Percentiles rank a stretch among this genome's conserved stretches.
Conservation (phyloP, 2,888 invertebrate genomes). For the Tineola bisselliella region DNA sequence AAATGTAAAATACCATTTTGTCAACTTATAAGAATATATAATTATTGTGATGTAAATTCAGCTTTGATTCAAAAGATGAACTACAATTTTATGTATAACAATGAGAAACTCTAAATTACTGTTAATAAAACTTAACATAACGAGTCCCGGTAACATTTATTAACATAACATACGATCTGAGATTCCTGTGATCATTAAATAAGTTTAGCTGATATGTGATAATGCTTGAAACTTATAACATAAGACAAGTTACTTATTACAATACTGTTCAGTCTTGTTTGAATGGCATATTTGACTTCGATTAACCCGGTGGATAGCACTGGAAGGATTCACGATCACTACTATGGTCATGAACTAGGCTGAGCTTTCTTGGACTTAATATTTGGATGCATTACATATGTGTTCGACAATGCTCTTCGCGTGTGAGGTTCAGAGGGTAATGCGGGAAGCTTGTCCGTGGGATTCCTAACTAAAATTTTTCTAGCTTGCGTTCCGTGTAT, state of each 20-base stretch:
- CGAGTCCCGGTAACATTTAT: not conserved
- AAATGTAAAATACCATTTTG: not conserved
- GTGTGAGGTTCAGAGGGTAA: constrained; percentile 63
- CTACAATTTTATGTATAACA: not conserved
- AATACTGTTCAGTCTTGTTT: constrained; percentile 11
- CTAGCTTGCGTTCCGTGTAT: constrained; percentile 69
- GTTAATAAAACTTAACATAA: not conserved
- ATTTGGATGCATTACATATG: constrained; percentile 71
- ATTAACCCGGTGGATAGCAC: constrained; percentile 33
- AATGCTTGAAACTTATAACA: not conserved
- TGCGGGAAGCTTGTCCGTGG: constrained; percentile 80
- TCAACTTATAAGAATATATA: not conserved
- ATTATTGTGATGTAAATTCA: not conserved
- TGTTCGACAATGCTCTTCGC: constrained; percentile 75
- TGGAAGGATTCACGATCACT: constrained; percentile 55
- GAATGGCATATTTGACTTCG: constrained; percentile 7
- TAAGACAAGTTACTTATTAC: constrained; percentile 4
- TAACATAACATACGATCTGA: not conserved
- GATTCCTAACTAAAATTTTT: constrained; percentile 70
- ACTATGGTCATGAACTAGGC: constrained; percentile 50
- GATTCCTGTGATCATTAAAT: not conserved
- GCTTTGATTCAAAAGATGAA: not conserved
- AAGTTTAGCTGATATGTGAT: not conserved
- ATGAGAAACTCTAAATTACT: not conserved
- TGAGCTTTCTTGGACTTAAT: constrained; percentile 54